Evolutionary conservation across 1,140 invertebrate species (phyloP), one percentile per base, ranked within the genome.

Genomic region (Drosophila gunungcola): DNA sequence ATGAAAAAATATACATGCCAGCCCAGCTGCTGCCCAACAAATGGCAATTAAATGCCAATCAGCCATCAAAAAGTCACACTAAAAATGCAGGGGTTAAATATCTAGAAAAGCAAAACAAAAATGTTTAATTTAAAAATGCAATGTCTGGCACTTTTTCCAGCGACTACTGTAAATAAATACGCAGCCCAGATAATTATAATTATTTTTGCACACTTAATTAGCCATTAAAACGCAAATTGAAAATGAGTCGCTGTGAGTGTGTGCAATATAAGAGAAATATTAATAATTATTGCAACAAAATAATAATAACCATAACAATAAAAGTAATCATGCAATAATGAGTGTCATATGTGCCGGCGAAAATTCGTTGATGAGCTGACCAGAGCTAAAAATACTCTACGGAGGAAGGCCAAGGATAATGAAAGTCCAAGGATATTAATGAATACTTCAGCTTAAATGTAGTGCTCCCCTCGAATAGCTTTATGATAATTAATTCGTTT

Each of bases 201-300:
- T 86, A 88, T 86, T 86, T 80, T 80, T 67, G 84, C 80, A 90
- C 84, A 89, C 84, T 89, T 89, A 89, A 89, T 89, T 89, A 89
- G 84, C 70, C 84, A 89, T 89, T 89, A 89, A 89, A 89, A 89
- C 62, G 72, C 65, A 80, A 89, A 88, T 88, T 84, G 83, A 88
- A 88, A 88, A 73, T 80, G 73, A 41, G 25, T 46, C 41, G 13
- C 32, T n/a, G 39, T 21, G 16, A 9, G 27, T 25, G 36, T 42
- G 16, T 41, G 49, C 55, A 57, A 63, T 60, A 56, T 54, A 70
- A 67, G 58, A 46, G 46, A 82, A 79, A 84, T 89, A 84, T 90
- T 84, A 80, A 84, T 86, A 80, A 85, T 84, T 57, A 68, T 65
- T 60, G 64, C 80, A 58, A 58, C 52, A 72, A 67, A 81, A 74